phyloP scores from a whole-genome alignment of 2,113 vertebrate genomes.

The Cheirogaleus medius region DNA sequence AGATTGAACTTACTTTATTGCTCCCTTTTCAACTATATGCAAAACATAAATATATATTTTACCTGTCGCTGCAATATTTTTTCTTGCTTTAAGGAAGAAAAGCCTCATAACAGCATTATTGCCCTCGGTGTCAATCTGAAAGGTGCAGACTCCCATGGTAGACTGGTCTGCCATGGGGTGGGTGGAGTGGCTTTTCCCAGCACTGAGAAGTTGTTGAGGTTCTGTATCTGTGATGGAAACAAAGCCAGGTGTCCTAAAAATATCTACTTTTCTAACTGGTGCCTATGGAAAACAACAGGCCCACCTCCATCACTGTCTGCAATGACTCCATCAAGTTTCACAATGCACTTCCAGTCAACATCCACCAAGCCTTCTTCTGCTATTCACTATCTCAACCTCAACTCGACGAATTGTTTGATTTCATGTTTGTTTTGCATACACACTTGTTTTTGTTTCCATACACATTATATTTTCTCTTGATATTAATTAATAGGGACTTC shows the following conservation, averaged over 20 bases:
- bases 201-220: neutral
- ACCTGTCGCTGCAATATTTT: slow-evolving; percentile 82
- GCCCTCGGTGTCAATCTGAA: slow-evolving; percentile 64
- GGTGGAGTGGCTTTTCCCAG: neutral
- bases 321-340: neutral
- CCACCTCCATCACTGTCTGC: neutral
- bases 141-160: neutral
- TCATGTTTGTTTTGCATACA: neutral
- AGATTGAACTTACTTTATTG: neutral
- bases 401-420: neutral
- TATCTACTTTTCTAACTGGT: slow-evolving; percentile 38
- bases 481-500: slow-evolving; percentile 6
- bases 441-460: neutral
- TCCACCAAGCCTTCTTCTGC: neutral
- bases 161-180: neutral
- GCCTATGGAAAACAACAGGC: neutral
- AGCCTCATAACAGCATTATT: slow-evolving; percentile 81
- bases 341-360: neutral
- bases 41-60: slow-evolving; percentile 38
- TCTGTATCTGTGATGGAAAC: slow-evolving; percentile 60
- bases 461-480: neutral
- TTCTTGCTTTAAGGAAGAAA: slow-evolving; percentile 84
- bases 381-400: neutral
- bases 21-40: neutral
- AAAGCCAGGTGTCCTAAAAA: slow-evolving; percentile 10